phyloP scores from a whole-genome alignment of 1,140 invertebrate genomes.

The Lordiphosa mommai region DNA sequence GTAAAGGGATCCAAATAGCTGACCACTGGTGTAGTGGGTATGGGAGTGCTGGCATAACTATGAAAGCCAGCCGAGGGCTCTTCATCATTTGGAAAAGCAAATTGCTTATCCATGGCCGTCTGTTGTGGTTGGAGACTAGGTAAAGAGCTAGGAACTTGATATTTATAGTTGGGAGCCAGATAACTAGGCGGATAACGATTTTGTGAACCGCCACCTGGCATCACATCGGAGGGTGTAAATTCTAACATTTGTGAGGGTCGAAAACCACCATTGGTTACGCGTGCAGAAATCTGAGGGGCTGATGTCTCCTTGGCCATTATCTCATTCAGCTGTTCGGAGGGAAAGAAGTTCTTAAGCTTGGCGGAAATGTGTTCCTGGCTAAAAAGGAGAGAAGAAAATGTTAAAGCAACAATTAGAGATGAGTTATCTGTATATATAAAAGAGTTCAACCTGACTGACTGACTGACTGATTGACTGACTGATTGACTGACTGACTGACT shows the following conservation, averaged over 20 bases:
- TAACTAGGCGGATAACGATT: conserved; percentile 68
- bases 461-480: too few relatives aligned
- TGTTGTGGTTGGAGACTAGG: conserved; percentile 18
- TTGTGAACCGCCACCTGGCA: conserved; percentile 12
- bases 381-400: not conserved
- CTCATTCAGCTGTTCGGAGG: conserved; percentile 41
- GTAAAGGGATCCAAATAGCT: conserved; percentile 70
- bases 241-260: conserved; percentile 67
- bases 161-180: conserved; percentile 54
- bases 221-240: conserved; percentile 66
- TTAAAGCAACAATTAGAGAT: too few relatives aligned
- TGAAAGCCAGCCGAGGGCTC: conserved; percentile 15
- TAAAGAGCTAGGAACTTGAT: conserved; percentile 45
- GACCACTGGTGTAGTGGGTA: conserved; percentile 67
- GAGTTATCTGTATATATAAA: too few relatives aligned
- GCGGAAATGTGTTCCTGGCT: conserved; percentile 41
- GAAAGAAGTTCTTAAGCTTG: conserved; percentile 67
- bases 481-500: too few relatives aligned
- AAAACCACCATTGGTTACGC: conserved; percentile 52
- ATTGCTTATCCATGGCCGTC: conserved; percentile 51
- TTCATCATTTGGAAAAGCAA: conserved; percentile 45
- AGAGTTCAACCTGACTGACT: too few relatives aligned
- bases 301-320: not conserved
- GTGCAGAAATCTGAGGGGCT: conserved; percentile 23
- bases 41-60: conserved; percentile 30